Conservation (phyloP, 2,113 vertebrate species). For the Aythya baeri region DNA sequence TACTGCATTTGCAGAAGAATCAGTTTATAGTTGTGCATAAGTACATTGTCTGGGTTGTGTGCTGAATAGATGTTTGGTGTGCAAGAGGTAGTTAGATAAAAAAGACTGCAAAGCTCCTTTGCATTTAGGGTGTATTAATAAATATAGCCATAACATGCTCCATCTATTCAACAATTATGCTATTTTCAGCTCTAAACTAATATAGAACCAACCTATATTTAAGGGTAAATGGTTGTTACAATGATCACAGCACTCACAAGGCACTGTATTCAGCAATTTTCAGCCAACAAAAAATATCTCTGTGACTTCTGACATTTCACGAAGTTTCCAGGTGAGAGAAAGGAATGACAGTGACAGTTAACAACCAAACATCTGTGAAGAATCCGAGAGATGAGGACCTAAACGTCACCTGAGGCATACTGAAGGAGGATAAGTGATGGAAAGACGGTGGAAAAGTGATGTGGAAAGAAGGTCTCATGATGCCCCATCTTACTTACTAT, state of each 20-base stretch:
- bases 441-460: not conserved
- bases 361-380: not conserved
- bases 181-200: slow-evolving; percentile 19
- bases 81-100: not conserved
- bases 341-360: not conserved
- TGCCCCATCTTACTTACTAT: not conserved
- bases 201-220: not conserved
- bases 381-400: not conserved
- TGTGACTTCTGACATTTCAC: not conserved
- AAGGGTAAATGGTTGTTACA: not conserved
- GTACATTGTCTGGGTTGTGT: not conserved
- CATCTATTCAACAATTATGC: not conserved
- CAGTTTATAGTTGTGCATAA: not conserved
- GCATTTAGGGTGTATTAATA: slow-evolving; percentile 24
- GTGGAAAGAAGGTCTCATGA: accelerated
- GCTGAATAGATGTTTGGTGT: not conserved
- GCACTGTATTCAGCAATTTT: not conserved
- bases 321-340: not conserved
- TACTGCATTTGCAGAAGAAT: not conserved
- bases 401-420: not conserved
- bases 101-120: not conserved
- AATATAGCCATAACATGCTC: not conserved
- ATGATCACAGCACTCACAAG: not conserved
- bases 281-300: not conserved
- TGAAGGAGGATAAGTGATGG: not conserved